Base-by-base conservation (phyloP, 2,888 invertebrate species). In the Sarcophaga variegata region DNA sequence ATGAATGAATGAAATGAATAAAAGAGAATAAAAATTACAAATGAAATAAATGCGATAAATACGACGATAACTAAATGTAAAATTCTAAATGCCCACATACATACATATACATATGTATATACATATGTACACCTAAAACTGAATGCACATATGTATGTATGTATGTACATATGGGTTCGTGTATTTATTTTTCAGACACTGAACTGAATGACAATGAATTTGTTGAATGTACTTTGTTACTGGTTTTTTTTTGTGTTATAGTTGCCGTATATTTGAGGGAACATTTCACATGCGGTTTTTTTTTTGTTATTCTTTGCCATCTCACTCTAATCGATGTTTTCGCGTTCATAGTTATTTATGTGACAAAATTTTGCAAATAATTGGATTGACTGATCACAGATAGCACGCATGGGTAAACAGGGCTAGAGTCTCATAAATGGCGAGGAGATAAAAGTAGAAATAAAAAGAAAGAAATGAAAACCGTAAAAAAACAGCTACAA, bases 301-400 rank as follows among this genome's bases (percentile, higher is more conserved):
- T 47, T 6, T 22, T 22, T 49, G 59, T 11, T 49, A 37, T 59
- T 62, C 72, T 47, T 70, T 75, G 71, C 27, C 47, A 47, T 47
- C 17, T 47, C 71, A 62, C 81, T 84, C 81, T 87, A 84, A 87
- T 87, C 87, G 84, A 87, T 87, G 84, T 87, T 87, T 87, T 81
- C 67, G 72, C 78, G 70, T 83, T 83, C 88, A 90, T 91, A 91
- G 92, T 93, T 92, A 93, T 93, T 92, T 93, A 93, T 93, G 93
- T 93, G 93, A 93, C 93, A 93, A 93, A 93, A 93, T 93, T 93
- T 92, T 91, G 91, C 93, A 93, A 93, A 93, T 92, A 92, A 92
- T 92, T 92, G 92, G 92, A 93, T 93, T 92, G 92, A 93, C 91
- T 91, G 92, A 92, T 92, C 92, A 91, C 90, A 92, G 92, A 92